A percentile compares a stretch with the other conserved stretches of the same genome.
Conservation (phyloP, 2,888 invertebrate genomes). For the Yponomeuta sedellus region DNA sequence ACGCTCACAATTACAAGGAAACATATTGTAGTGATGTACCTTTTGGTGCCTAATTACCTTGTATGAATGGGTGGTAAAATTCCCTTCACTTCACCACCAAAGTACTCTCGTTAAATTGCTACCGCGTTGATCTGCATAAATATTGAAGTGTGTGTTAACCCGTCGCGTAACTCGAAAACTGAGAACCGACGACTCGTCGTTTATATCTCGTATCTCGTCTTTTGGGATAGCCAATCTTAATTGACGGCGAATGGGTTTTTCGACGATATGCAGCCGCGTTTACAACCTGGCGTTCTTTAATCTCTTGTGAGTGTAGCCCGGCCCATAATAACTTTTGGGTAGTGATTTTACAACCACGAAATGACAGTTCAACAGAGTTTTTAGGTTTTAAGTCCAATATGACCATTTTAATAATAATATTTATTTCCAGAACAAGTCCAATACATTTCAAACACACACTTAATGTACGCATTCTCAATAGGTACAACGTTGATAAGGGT, state of each 20-base stretch:
- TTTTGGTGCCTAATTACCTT: too few species aligned
- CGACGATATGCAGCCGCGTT: neutral
- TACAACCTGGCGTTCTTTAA: neutral
- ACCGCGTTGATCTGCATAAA: constrained; percentile 54
- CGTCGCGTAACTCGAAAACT: constrained; percentile 44
- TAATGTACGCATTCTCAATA: too few species aligned
- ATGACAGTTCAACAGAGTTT: too few species aligned
- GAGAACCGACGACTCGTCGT: neutral
- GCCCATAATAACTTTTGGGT: neutral
- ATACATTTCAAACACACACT: too few species aligned
- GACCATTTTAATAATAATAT: too few species aligned
- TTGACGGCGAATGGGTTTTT: neutral
- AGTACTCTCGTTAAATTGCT: neutral
- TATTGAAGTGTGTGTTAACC: constrained; percentile 55
- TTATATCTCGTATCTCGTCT: neutral
- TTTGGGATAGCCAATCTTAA: neutral
- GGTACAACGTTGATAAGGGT: too few species aligned
- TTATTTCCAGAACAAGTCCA: too few species aligned
- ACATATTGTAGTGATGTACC: too few species aligned
- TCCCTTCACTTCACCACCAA: neutral
- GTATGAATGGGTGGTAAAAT: neutral
- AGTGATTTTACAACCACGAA: neutral
- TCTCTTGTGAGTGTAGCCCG: neutral
- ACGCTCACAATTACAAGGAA: too few species aligned
- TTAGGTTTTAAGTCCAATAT: too few species aligned